These are phyloP conservation scores for Nansenia antarctica DNA, from an alignment of 2,113 vertebrate species.

Conservation along the genomic window DNA sequence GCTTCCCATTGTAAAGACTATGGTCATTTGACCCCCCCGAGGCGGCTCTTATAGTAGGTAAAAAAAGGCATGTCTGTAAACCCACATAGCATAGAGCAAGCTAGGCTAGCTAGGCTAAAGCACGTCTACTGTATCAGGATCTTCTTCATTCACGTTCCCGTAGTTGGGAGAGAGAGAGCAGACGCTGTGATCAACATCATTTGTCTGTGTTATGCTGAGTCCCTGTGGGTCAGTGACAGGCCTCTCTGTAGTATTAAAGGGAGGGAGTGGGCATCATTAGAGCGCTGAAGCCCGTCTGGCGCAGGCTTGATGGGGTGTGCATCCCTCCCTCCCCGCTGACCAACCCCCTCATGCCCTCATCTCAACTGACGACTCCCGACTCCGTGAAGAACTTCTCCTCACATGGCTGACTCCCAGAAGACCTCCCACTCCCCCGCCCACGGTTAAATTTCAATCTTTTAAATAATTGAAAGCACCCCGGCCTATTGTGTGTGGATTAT, in stretches of 20 bases:
- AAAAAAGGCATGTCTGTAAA: too few species aligned
- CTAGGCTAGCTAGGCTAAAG: too few species aligned
- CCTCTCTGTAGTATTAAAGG: conserved; percentile 50
- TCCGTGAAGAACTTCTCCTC: conserved; percentile 32
- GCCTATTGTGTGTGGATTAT: conserved; percentile 82
- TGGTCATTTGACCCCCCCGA: too few species aligned
- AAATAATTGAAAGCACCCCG: conserved; percentile 80
- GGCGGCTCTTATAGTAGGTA: too few species aligned
- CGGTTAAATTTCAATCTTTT: conserved; percentile 67
- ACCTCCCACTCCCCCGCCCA: conserved; percentile 22
- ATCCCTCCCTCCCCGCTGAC: conserved; percentile 21
- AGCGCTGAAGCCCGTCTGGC: conserved; percentile 41
- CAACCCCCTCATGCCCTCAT: not conserved
- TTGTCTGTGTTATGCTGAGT: conserved; percentile 57
- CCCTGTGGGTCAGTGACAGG: conserved; percentile 50
- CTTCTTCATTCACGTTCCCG: too few species aligned
- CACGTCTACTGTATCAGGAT: too few species aligned
- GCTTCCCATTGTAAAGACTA: too few species aligned
- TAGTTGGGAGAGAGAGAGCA: too few species aligned
- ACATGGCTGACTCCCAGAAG: conserved; percentile 34
- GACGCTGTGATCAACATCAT: conserved; percentile 44
- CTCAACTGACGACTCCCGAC: conserved; percentile 32
- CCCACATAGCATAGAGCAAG: too few species aligned
- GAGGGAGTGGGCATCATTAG: conserved; percentile 54
- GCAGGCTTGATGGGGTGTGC: conserved; percentile 45